phyloP scores from a whole-genome alignment of 2,888 invertebrate genomes.

The Diplazon laetatorius region DNA sequence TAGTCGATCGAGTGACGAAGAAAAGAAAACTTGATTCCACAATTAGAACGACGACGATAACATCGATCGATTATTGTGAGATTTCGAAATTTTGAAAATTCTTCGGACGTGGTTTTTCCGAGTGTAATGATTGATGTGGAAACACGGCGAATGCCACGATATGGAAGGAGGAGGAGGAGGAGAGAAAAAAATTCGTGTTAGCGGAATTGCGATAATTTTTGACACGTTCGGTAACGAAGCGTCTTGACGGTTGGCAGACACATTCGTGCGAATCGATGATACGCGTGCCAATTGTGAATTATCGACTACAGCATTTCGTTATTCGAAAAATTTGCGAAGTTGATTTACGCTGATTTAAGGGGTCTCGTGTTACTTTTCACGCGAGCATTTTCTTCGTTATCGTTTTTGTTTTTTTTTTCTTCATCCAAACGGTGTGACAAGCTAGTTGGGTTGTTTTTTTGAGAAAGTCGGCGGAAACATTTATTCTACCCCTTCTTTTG shows the following conservation, averaged over 20 bases:
- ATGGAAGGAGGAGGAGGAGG: constrained; percentile 1
- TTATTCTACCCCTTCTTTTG: too few relatives aligned
- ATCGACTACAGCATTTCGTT: constrained; percentile 41
- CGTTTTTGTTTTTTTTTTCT: neutral
- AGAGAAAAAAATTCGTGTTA: constrained; percentile 29
- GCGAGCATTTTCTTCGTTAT: neutral
- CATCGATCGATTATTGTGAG: neutral
- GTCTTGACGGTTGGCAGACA: constrained; percentile 10
- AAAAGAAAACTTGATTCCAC: neutral
- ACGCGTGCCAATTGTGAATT: constrained; percentile 59
- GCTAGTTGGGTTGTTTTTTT: too few relatives aligned
- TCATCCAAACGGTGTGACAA: too few relatives aligned
- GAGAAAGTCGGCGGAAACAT: neutral
- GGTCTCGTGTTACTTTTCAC: neutral
- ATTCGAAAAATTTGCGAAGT: constrained; percentile 7
- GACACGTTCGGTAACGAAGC: neutral
- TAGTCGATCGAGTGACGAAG: neutral
- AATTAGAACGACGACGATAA: neutral
- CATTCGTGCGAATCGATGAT: constrained; percentile 25
- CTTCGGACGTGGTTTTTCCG: neutral
- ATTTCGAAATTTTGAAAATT: too few relatives aligned
- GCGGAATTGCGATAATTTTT: constrained; percentile 28
- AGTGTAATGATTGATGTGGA: neutral
- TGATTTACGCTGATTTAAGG: neutral
- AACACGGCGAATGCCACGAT: constrained; percentile 4